Evolutionary conservation across 2,797 vertebrate species (phyloP), one percentile per base, ranked within the genome.

Genomic region (Dallia pectoralis): DNA sequence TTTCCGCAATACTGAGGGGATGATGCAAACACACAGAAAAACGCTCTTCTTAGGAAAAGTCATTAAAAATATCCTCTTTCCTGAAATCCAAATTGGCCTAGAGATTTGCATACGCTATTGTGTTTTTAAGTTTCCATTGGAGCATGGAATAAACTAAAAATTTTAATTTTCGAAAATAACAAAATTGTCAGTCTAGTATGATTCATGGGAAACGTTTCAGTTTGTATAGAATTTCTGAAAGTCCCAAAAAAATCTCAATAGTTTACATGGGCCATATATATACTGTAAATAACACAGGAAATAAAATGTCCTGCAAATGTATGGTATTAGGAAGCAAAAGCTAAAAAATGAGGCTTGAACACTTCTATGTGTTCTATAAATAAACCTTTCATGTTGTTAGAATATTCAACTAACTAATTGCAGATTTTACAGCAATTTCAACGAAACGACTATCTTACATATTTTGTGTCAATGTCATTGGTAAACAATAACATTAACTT

Each of bases 401-500:
- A 25, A 14, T 12, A 27, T 25, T 59, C 12, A 27, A 9, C n/a
- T 25, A 2, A 25, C n/a, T 44, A 9, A 22, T 25, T 56, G 53
- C 22, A 59, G 53, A 59, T 59, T n/a, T 59, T 27, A 25, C 53
- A 59, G 14, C 25, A 59, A 59, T 59, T 59, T 22, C 53, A 11
- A n/a, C 53, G 25, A 59, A 56, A 59, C 53, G 9, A 12, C 53
- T 25, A 9, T 59, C 53, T 59, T 59, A 8, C 29, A n/a, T 63
- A 18, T 8, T 30, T 63, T 32, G 14, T 27, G 27, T 62, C 12
- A 25, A 61, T 61, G 14, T 25, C 4, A 15, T 61, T 62, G 59
- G 19, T 83, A 84, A 90, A 85, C 85, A 89, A 84, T 61, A 76
- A 2, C 71, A 81, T 79, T 36, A 4, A 82, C 80, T 77, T 88